Evolutionary conservation across 2,888 invertebrate genomes (phyloP).

Genomic region (Mechanitis mazaeus): DNA sequence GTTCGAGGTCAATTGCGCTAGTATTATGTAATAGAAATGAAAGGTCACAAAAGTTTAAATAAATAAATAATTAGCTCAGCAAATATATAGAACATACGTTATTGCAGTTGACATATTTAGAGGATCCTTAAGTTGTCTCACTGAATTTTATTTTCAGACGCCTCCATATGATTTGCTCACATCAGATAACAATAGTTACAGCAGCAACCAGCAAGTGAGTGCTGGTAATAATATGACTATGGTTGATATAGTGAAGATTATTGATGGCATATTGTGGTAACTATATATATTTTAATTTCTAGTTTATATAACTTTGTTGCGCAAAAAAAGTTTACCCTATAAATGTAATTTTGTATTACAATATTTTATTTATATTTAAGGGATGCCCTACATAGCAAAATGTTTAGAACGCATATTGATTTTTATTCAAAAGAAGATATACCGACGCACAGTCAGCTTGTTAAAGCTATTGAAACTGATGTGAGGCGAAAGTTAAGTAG

Average conservation of each 20-base stretch:
- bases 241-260: slow-evolving; percentile 53
- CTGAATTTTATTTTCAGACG: slow-evolving; percentile 41
- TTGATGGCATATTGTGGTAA: slow-evolving; percentile 66
- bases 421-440: slow-evolving; percentile 61
- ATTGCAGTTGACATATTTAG: too few species aligned
- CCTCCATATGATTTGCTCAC: slow-evolving; percentile 62
- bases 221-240: slow-evolving; percentile 55
- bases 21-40: too few species aligned
- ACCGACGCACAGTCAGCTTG: slow-evolving; percentile 53
- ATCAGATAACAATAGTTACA: slow-evolving; percentile 42
- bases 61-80: too few species aligned
- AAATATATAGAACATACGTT: too few species aligned
- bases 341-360: neutral
- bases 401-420: slow-evolving; percentile 59
- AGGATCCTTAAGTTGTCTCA: neutral
- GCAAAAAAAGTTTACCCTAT: too few species aligned
- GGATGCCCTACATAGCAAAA: slow-evolving; percentile 67
- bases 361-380: slow-evolving; percentile 36
- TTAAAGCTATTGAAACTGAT: slow-evolving; percentile 44
- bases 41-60: too few species aligned
- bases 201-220: slow-evolving; percentile 30
- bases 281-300: slow-evolving; percentile 8
- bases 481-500: slow-evolving; percentile 48
- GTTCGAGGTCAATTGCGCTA: too few species aligned
- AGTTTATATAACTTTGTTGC: too few species aligned